These are phyloP conservation scores for Xylota segnis DNA, from an alignment of 2,888 invertebrate genomes.

Conservation along the genomic window DNA sequence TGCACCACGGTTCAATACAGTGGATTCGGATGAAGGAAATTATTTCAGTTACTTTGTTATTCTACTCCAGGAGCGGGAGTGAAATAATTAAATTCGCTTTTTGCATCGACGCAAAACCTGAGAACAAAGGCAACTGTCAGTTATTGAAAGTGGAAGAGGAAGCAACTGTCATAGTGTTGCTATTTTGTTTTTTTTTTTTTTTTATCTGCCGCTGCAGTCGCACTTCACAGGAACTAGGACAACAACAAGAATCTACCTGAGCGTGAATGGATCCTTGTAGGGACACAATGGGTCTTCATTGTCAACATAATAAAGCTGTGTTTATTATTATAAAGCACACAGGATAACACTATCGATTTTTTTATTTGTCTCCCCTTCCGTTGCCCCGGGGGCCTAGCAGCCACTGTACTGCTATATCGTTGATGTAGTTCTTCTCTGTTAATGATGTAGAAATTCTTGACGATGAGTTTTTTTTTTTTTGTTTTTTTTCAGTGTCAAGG, in stretches of 20 bases:
- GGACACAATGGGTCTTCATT: slow-evolving; percentile 49
- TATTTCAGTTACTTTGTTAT: background rate
- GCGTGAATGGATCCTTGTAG: slow-evolving; percentile 38
- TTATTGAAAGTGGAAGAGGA: background rate
- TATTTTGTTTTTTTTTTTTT: too few relatives aligned
- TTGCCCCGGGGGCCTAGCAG: background rate
- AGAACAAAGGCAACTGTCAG: slow-evolving; percentile 34
- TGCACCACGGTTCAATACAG: background rate
- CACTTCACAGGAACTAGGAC: background rate
- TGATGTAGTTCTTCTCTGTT: background rate
- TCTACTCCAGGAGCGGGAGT: background rate
- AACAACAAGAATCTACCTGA: slow-evolving; percentile 33
- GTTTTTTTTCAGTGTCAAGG: slow-evolving; percentile 41
- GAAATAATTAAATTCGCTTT: slow-evolving; percentile 45
- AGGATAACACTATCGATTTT: slow-evolving; percentile 46
- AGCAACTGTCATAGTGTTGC: slow-evolving; percentile 16
- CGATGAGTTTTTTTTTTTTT: slow-evolving; percentile 1
- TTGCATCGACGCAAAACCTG: slow-evolving; percentile 32
- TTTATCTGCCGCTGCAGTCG: slow-evolving; percentile 13
- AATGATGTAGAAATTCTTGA: slow-evolving; percentile 6
- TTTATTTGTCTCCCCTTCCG: background rate
- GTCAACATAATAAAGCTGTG: slow-evolving; percentile 51
- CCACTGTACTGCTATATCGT: background rate
- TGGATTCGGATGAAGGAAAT: background rate
- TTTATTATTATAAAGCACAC: slow-evolving; percentile 32